Percentiles rank a stretch among this genome's conserved stretches.
Evolutionary conservation across 1,140 invertebrate species (phyloP).

Genomic region (Archivesica marissinica): DNA sequence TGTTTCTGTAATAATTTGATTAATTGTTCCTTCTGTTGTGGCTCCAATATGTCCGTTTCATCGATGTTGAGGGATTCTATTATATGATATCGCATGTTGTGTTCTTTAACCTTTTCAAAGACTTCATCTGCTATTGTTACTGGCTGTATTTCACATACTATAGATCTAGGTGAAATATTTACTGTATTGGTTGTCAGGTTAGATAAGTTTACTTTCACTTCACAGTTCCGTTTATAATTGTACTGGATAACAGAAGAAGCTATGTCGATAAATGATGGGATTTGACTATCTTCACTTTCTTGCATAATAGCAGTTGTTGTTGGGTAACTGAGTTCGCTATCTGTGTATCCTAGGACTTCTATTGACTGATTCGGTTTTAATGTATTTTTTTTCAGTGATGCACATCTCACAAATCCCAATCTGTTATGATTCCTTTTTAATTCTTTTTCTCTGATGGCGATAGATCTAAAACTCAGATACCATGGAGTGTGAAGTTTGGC

Average conservation of each 20-base stretch:
- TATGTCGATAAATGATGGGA: conserved; percentile 16
- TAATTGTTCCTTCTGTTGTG: not conserved
- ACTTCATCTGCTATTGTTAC: conserved; percentile 16
- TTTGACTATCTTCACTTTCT: not conserved
- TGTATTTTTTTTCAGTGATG: not conserved
- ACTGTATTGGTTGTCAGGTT: conserved; percentile 6
- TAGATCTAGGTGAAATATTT: not conserved
- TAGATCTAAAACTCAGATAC: conserved; percentile 27
- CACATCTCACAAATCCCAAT: conserved; percentile 41
- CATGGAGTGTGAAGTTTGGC: conserved; percentile 29
- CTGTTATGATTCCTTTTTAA: conserved; percentile 25
- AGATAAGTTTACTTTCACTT: conserved; percentile 1
- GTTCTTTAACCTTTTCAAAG: not conserved
- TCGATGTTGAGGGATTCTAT: conserved; percentile 1
- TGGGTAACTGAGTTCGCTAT: conserved; percentile 4
- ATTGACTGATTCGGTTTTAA: conserved; percentile 10
- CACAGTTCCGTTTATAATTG: not conserved
- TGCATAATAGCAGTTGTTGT: not conserved
- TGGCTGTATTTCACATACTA: conserved; percentile 37
- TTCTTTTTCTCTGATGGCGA: conserved; percentile 42
- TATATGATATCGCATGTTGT: not conserved
- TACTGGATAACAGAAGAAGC: conserved; percentile 1
- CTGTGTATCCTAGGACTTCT: conserved; percentile 6
- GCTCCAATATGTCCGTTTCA: not conserved
- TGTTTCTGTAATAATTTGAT: not conserved